Evolutionary conservation across 2,797 vertebrate genomes (phyloP).

Genomic region (Chromis chromis): DNA sequence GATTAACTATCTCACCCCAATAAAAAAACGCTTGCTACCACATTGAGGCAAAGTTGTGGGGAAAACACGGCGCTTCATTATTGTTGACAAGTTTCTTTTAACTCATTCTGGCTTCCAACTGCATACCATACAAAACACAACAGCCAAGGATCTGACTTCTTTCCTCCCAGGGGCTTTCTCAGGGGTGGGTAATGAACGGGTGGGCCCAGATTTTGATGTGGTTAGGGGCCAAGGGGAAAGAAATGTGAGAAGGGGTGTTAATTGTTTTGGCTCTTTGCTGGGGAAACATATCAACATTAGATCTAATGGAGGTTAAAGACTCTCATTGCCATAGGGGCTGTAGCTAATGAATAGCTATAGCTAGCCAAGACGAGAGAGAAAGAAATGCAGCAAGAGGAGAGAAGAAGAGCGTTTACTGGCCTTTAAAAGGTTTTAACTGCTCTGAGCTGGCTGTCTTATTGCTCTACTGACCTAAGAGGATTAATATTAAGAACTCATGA

Average conservation of each 20-base stretch:
- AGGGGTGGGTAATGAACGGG: slow-evolving; percentile 84
- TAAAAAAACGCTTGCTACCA: not conserved
- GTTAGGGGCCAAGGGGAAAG: slow-evolving; percentile 85
- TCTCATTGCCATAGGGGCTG: slow-evolving; percentile 82
- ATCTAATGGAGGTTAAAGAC: slow-evolving; percentile 86
- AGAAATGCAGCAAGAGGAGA: slow-evolving; percentile 39
- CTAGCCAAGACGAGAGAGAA: slow-evolving; percentile 71
- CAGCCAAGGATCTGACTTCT: slow-evolving; percentile 75
- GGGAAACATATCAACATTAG: slow-evolving; percentile 92
- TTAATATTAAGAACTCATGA: slow-evolving; percentile 67
- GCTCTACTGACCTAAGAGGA: slow-evolving; percentile 70
- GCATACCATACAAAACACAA: slow-evolving; percentile 76
- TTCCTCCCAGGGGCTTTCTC: slow-evolving; percentile 79
- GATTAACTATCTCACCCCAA: slow-evolving; percentile 28
- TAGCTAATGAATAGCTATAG: slow-evolving; percentile 79
- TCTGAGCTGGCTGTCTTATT: slow-evolving; percentile 71
- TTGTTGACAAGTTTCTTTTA: slow-evolving; percentile 69
- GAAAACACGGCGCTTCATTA: slow-evolving; percentile 50
- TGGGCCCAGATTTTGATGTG: slow-evolving; percentile 84
- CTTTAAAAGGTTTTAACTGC: slow-evolving; percentile 69
- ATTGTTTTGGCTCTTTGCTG: slow-evolving; percentile 92
- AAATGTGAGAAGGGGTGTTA: slow-evolving; percentile 93
- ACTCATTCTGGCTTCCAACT: slow-evolving; percentile 65
- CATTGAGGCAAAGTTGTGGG: slow-evolving; percentile 31
- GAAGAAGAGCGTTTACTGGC: slow-evolving; percentile 60